Percentiles rank a stretch among this genome's conserved stretches.
These are phyloP conservation scores for Rhagoletis pomonella DNA, from an alignment of 1,140 invertebrate genomes.

Conservation along the genomic window DNA sequence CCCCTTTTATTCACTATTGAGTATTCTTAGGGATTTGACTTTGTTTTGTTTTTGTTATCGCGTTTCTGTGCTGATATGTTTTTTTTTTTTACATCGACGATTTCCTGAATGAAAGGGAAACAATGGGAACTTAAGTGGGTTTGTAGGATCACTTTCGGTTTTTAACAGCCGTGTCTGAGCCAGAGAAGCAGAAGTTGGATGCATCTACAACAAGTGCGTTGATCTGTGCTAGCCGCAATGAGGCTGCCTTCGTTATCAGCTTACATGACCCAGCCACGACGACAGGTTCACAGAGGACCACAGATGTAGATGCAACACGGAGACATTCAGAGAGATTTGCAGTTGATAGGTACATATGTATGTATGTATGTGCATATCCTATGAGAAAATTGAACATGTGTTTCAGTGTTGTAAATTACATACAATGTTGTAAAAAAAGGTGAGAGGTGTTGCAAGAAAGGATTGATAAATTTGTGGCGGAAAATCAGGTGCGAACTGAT, in stretches of 20 bases:
- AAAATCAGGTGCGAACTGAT: slow-evolving; percentile 25
- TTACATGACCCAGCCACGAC: slow-evolving; percentile 16
- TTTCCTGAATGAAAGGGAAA: slow-evolving; percentile 68
- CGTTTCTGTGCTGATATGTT: slow-evolving; percentile 17
- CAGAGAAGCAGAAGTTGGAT: background rate
- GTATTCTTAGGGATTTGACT: background rate
- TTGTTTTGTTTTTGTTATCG: background rate
- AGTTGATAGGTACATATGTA: background rate
- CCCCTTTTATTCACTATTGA: background rate
- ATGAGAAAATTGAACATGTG: slow-evolving; percentile 69
- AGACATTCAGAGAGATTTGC: slow-evolving; percentile 4
- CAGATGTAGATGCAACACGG: background rate
- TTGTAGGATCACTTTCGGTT: slow-evolving; percentile 73
- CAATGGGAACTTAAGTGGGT: slow-evolving; percentile 67
- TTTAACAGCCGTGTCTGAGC: slow-evolving; percentile 52
- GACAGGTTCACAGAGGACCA: slow-evolving; percentile 44
- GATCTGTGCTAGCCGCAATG: slow-evolving; percentile 17
- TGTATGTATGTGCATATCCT: slow-evolving; percentile 18
- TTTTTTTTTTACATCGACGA: slow-evolving; percentile 45
- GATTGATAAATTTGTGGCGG: slow-evolving; percentile 41
- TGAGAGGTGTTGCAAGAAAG: slow-evolving; percentile 32
- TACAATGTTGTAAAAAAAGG: slow-evolving; percentile 30
- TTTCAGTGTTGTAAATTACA: slow-evolving; percentile 56
- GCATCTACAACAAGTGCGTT: slow-evolving; percentile 34
- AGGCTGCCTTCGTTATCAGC: background rate